phyloP scores from a whole-genome alignment of 2,113 vertebrate species.

The Halcyon malimbica region DNA sequence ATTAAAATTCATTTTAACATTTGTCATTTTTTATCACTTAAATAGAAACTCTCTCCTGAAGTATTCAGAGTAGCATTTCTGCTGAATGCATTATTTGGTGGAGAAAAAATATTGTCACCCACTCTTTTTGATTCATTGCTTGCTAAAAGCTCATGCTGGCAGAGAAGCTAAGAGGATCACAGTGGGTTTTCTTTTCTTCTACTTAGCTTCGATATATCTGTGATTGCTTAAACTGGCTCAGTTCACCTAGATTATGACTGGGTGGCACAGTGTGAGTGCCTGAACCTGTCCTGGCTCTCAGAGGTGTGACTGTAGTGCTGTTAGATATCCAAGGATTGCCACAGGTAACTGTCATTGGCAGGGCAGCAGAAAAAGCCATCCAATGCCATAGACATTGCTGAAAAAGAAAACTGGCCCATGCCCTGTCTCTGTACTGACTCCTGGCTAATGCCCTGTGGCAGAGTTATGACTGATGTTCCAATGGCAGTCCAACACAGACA shows the following conservation, averaged over 20 bases:
- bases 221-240: background rate
- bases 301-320: rapidly evolving
- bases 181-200: too few species aligned
- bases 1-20: background rate
- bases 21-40: background rate
- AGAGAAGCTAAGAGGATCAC: background rate
- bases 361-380: background rate
- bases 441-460: background rate
- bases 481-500: background rate
- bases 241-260: background rate
- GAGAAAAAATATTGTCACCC: background rate
- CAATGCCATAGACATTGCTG: background rate
- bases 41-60: background rate
- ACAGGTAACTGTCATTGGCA: background rate
- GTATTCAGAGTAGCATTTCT: background rate
- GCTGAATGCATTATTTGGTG: background rate
- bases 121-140: background rate
- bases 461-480: background rate
- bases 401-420: background rate
- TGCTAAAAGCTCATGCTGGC: background rate
- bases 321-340: background rate
- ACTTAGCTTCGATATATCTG: background rate
- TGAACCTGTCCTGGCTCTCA: background rate
- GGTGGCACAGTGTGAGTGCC: background rate
- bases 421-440: background rate